Percentiles rank a stretch among this genome's conserved stretches.
Conservation (phyloP, 2,888 invertebrate genomes). For the Oxytorus armatus region DNA sequence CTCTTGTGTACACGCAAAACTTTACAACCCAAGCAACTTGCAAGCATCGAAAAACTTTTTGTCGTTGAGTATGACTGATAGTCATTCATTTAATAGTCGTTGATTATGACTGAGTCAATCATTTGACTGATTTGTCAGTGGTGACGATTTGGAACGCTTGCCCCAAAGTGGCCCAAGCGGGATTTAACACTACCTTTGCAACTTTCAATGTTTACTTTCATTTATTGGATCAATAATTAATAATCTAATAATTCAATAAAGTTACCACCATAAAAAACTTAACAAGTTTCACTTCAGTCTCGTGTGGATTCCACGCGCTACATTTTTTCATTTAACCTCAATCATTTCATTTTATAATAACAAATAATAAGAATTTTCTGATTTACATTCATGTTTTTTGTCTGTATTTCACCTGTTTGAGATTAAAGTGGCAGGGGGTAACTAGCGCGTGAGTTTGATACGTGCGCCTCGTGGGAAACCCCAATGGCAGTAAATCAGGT, state of each 20-base stretch:
- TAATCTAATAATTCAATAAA: too few relatives aligned
- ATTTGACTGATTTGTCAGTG: too few relatives aligned
- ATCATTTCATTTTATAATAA: neutral
- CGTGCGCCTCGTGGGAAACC: conserved; percentile 54
- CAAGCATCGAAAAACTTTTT: conserved; percentile 49
- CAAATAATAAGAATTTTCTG: neutral
- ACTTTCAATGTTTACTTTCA: too few relatives aligned
- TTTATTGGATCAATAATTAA: too few relatives aligned
- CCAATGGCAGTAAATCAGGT: conserved; percentile 77
- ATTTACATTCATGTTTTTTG: neutral
- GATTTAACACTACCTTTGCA: too few relatives aligned
- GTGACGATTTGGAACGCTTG: too few relatives aligned
- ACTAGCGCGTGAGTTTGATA: conserved; percentile 55
- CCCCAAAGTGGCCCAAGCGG: too few relatives aligned
- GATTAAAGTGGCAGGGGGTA: conserved; percentile 29
- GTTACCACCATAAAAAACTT: too few relatives aligned
- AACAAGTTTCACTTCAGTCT: too few relatives aligned
- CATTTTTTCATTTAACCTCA: neutral
- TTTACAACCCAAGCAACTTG: conserved; percentile 39
- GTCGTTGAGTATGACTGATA: conserved; percentile 13
- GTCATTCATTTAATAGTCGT: neutral
- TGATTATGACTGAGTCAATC: too few relatives aligned
- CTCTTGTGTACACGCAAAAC: conserved; percentile 31
- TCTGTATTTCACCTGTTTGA: conserved; percentile 30
- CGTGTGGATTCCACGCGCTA: too few relatives aligned